These are phyloP conservation scores for Caenorhabditis japonica DNA, from an alignment of 2,888 invertebrate species.

Conservation along the genomic window DNA sequence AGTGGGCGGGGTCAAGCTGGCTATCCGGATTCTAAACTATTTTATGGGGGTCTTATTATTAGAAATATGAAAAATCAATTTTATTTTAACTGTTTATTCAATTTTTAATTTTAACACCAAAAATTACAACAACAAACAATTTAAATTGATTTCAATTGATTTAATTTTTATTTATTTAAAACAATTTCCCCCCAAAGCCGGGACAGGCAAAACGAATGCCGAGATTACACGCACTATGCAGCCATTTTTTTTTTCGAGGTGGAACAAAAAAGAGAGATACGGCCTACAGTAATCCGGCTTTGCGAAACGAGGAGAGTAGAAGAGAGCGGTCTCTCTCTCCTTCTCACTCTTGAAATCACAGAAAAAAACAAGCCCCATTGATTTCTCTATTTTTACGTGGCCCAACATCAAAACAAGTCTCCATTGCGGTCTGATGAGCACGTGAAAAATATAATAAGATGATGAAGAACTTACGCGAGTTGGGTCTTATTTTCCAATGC, in stretches of 20 bases:
- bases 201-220: not conserved
- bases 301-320: constrained; percentile 24
- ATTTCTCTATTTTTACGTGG: no score
- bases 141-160: no score
- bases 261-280: not conserved
- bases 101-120: no score
- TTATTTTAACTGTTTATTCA: no score
- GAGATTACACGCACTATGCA: constrained; percentile 9
- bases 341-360: not conserved
- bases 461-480: no score
- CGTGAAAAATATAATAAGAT: no score
- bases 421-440: no score
- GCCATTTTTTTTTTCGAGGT: not conserved
- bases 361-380: no score
- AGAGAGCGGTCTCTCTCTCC: constrained; percentile 32
- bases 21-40: not conserved
- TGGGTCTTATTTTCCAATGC: no score
- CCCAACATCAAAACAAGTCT: no score
- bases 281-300: constrained; percentile 50
- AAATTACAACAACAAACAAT: no score
- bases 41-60: not conserved
- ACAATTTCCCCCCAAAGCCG: not conserved
- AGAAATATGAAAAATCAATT: not conserved
- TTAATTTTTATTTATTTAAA: no score
- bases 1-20: not conserved